These are phyloP conservation scores for Meloidogyne floridensis DNA, from an alignment of 1,140 invertebrate genomes.

Conservation along the genomic window DNA sequence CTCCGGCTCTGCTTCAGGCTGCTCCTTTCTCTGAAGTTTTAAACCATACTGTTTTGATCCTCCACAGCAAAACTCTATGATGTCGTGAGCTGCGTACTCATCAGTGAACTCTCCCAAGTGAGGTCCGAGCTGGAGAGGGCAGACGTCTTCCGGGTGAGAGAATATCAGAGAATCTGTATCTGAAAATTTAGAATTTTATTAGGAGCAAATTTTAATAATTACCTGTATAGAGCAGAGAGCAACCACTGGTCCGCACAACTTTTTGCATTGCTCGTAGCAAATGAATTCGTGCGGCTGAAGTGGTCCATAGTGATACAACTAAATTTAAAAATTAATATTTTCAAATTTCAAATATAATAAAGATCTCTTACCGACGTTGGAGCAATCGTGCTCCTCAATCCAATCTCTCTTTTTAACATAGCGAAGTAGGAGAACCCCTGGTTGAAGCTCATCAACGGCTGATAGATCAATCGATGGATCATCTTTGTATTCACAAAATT, in stretches of 20 bases:
- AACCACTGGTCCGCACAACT: not conserved
- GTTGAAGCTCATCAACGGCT: not conserved
- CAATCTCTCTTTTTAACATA: slow-evolving; percentile 8
- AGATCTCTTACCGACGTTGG: slow-evolving; percentile 8
- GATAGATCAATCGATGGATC: not conserved
- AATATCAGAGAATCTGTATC: not conserved
- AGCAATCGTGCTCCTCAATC: slow-evolving; percentile 14
- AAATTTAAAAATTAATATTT: slow-evolving; percentile 10
- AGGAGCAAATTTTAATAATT: not conserved
- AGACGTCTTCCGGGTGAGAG: not conserved
- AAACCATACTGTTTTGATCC: slow-evolving; percentile 12
- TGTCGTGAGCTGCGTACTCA: not conserved
- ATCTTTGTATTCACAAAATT: not conserved
- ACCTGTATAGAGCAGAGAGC: slow-evolving; percentile 2
- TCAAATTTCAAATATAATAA: not conserved
- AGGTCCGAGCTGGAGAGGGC: not conserved
- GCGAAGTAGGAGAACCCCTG: not conserved
- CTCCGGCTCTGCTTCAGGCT: not conserved
- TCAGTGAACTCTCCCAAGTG: slow-evolving; percentile 11
- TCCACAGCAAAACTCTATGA: slow-evolving; percentile 9
- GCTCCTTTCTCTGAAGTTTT: not conserved
- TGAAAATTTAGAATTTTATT: not conserved
- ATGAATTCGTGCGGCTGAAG: not conserved
- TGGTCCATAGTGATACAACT: slow-evolving; percentile 4
- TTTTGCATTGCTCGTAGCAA: not conserved